Percentiles rank a stretch among this genome's conserved stretches.
Evolutionary conservation across 2,888 invertebrate species (phyloP).

Genomic region (Polia nebulosa): DNA sequence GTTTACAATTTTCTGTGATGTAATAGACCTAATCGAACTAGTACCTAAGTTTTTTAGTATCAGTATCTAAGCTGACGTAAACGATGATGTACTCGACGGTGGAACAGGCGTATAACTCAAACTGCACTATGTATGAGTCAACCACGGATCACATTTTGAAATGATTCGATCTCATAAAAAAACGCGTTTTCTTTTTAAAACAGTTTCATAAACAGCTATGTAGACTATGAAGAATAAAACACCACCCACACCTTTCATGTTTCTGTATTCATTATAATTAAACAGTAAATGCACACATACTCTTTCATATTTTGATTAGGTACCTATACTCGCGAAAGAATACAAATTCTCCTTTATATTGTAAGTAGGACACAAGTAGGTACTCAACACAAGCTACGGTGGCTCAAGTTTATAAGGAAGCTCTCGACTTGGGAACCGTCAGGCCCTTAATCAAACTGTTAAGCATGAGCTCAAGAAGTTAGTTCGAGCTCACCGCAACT

Average conservation of each 20-base stretch:
- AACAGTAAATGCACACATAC: background rate
- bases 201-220: no score
- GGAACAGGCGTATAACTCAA: no score
- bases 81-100: no score
- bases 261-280: background rate
- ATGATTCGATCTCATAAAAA: no score
- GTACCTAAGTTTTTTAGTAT: no score
- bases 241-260: background rate
- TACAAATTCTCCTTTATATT: constrained; percentile 31
- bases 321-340: constrained; percentile 5
- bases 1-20: background rate
- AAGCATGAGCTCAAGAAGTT: constrained; percentile 63
- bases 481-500: constrained; percentile 55
- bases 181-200: no score
- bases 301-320: background rate
- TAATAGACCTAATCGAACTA: no score
- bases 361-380: constrained; percentile 34
- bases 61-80: no score
- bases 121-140: no score
- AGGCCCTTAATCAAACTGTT: constrained; percentile 62
- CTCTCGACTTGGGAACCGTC: constrained; percentile 54
- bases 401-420: constrained; percentile 59
- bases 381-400: constrained; percentile 36
- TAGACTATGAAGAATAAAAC: background rate
- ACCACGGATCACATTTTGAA: no score